Percentiles rank a stretch among this genome's conserved stretches.
Evolutionary conservation across 2,113 vertebrate species (phyloP).

Genomic region (Tichodroma muraria): DNA sequence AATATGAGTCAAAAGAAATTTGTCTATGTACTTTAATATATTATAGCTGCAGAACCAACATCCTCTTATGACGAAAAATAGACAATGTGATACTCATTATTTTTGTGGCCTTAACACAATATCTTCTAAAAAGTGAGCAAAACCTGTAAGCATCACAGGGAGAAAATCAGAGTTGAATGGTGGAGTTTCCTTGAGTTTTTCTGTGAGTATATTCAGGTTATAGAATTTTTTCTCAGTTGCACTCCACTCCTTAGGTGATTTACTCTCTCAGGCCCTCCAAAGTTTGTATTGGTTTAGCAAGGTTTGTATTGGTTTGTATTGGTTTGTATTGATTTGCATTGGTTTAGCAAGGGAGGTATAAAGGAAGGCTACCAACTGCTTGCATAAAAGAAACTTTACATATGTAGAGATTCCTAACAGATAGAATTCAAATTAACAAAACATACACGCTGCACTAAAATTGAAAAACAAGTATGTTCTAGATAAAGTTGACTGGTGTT

Average conservation of each 20-base stretch:
- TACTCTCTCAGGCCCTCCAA: neutral
- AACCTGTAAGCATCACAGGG: neutral
- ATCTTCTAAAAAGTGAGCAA: neutral
- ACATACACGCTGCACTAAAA: neutral
- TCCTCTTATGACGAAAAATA: neutral
- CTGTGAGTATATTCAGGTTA: neutral
- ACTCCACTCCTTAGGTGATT: neutral
- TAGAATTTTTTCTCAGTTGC: neutral
- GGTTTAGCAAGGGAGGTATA: neutral
- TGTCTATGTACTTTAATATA: conserved; percentile 1
- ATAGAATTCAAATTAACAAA: neutral
- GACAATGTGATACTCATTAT: neutral
- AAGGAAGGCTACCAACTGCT: neutral
- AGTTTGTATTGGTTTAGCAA: neutral
- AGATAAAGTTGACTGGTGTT: neutral
- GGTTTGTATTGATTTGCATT: too few relatives aligned
- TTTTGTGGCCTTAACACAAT: neutral
- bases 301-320: too few relatives aligned
- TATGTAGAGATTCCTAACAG: neutral
- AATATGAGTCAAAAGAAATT: neutral
- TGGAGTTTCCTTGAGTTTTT: neutral
- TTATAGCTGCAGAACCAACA: neutral
- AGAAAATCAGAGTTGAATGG: neutral
- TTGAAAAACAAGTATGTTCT: neutral
- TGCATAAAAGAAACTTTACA: neutral